Evolutionary conservation across 2,113 vertebrate species (phyloP).

Genomic region (Macaca nemestrina): DNA sequence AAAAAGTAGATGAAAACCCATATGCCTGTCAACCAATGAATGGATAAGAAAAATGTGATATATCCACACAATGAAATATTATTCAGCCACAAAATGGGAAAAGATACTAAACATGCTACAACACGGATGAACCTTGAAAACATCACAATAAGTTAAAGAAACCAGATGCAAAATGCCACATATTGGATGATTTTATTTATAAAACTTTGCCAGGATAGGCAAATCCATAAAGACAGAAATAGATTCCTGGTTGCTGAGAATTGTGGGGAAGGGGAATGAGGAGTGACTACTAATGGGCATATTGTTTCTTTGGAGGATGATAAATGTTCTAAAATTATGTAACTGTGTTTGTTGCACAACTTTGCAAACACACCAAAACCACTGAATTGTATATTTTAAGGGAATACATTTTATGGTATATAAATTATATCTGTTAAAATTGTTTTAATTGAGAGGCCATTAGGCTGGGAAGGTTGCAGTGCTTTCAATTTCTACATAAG

Average conservation of each 20-base stretch:
- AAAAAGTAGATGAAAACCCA: background rate
- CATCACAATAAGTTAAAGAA: background rate
- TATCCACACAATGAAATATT: background rate
- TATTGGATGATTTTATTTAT: background rate
- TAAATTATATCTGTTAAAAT: background rate
- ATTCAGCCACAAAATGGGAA: background rate
- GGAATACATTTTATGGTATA: background rate
- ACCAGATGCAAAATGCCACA: background rate
- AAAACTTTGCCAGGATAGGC: background rate
- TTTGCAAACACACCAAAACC: background rate
- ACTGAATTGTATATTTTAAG: background rate
- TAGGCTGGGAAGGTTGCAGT: background rate
- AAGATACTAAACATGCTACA: background rate
- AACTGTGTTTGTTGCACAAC: background rate
- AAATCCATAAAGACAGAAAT: background rate
- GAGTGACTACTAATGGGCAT: background rate
- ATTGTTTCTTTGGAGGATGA: background rate
- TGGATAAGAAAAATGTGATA: background rate
- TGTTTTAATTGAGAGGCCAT: background rate
- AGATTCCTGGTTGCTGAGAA: background rate
- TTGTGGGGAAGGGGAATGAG: background rate
- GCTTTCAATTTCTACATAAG: background rate
- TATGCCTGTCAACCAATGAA: background rate
- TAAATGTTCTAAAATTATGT: constrained; percentile 8
- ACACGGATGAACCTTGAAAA: background rate